phyloP scores from a whole-genome alignment of 30 jellyfish, hydroid and myxozoan species.

The Catostylus mosaicus region DNA sequence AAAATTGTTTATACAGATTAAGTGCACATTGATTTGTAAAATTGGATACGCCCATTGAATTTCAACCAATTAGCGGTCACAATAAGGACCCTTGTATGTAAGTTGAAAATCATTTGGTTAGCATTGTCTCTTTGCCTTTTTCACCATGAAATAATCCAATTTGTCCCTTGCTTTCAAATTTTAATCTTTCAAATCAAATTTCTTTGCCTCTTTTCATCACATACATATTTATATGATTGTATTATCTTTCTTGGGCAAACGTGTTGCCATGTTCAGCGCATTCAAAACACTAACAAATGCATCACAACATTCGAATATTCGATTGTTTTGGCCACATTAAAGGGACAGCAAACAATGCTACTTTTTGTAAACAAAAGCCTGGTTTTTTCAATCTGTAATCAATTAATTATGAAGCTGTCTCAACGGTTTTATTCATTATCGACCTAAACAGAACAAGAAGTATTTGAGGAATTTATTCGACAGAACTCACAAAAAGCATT shows the following conservation, averaged over 20 bases:
- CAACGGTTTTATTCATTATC: too few species aligned
- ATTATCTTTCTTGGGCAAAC: constrained; percentile 2
- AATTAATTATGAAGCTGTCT: too few species aligned
- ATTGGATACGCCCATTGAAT: constrained; percentile 6
- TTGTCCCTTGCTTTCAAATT: neutral
- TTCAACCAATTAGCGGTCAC: neutral
- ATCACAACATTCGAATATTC: neutral
- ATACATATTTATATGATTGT: neutral
- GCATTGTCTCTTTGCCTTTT: neutral
- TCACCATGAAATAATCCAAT: neutral
- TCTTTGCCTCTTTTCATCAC: neutral
- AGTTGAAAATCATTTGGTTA: neutral
- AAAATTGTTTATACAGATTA: neutral
- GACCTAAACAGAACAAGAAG: too few species aligned
- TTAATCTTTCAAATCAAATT: neutral
- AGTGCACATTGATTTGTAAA: neutral
- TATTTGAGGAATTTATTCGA: too few species aligned
- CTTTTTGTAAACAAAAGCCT: neutral
- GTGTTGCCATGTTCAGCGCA: too few species aligned
- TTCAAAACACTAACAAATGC: neutral
- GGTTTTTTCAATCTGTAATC: neutral
- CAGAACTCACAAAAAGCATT: too few species aligned
- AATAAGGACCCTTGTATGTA: neutral
- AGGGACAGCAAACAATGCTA: neutral
- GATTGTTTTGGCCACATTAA: neutral